Conservation (phyloP, 2,113 vertebrate species). For the Cyphomyrus plagiostoma region DNA sequence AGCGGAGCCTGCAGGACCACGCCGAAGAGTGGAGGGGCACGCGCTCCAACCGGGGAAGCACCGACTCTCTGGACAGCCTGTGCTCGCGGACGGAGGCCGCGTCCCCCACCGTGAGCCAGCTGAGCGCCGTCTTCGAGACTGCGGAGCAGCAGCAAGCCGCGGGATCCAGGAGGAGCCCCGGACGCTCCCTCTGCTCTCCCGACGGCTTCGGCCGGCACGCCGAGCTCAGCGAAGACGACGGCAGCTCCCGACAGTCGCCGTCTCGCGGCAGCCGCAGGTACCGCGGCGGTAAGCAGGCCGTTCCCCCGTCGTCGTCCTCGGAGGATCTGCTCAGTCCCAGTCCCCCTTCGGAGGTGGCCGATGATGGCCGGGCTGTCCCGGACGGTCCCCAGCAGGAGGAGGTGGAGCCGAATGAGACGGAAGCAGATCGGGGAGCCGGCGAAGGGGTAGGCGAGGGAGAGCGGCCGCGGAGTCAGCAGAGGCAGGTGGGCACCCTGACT, state of each 20-base stretch:
- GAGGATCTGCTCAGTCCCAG: slow-evolving; percentile 62
- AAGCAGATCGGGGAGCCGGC: slow-evolving; percentile 2
- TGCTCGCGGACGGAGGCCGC: slow-evolving; percentile 88
- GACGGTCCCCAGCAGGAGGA: slow-evolving; percentile 33
- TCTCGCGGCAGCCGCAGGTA: slow-evolving; percentile 40
- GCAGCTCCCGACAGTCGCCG: slow-evolving; percentile 58
- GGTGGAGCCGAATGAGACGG: background rate
- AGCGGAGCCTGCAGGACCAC: slow-evolving; percentile 68
- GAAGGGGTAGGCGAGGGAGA: slow-evolving; percentile 41
- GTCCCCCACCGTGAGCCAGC: slow-evolving; percentile 91
- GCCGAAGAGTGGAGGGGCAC: slow-evolving; percentile 77
- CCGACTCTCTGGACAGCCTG: slow-evolving; percentile 88
- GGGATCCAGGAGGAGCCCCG: slow-evolving; percentile 56
- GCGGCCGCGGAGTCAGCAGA: slow-evolving; percentile 45
- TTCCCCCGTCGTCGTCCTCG: slow-evolving; percentile 57
- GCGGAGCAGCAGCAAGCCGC: slow-evolving; percentile 60
- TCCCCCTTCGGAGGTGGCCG: slow-evolving; percentile 41
- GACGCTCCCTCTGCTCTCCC: slow-evolving; percentile 67
- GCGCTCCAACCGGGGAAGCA: slow-evolving; percentile 86
- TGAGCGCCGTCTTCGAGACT: slow-evolving; percentile 91
- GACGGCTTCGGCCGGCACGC: slow-evolving; percentile 52
- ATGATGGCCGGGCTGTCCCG: slow-evolving; percentile 20
- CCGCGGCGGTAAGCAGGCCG: slow-evolving; percentile 40
- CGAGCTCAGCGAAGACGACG: slow-evolving; percentile 62
- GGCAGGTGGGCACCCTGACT: slow-evolving; percentile 35